Evolutionary conservation across 2,797 vertebrate species (phyloP), one percentile per base, ranked within the genome.

Genomic region (Danio tinwini): DNA sequence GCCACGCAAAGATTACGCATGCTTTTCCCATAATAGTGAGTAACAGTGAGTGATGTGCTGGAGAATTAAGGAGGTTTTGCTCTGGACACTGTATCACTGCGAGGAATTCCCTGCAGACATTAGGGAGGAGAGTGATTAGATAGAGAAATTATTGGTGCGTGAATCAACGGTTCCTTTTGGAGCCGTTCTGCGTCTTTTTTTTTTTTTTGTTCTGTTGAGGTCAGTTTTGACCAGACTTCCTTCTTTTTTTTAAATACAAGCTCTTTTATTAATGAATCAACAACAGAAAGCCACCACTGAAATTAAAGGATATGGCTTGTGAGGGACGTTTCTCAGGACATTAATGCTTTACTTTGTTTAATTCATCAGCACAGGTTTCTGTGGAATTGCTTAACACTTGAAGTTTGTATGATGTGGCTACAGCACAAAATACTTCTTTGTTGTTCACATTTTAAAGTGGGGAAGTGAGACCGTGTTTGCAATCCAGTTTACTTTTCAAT

Each of bases 1-100:
- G 62, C 67, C 7, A 0, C 40, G 52, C 69, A 71, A 47, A 47
- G 45, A 80, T 84, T 76, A 71, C 80, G 55, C 69, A 80, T 37
- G 16, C 59, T 50, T 67, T 71, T 67, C 74, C 68, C 68, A 82
- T 74, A 42, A 58, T 6, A 70, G 49, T 86, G 73, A 82, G 65
- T 72, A 78, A 80, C 61, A 68, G 62, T 59, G 47, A 67, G 50
- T 61, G 37, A 63, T 64, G 14, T 11, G n/a, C 11, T 61, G 5
- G 49, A 56, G 40, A 71, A n/a, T 56, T 64, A 19, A 62, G 49
- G 50, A 52, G 68, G 53, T 50, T 74, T 73, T 17, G 2, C 45
- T 47, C 68, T 73, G 52, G 64, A 59, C 45, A 61, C 65, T 79
- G 76, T 72, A 53, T 71, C 47, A 78, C 69, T 59, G 49, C 7